Base-by-base conservation (phyloP, 2,797 vertebrate genomes). In the Nyctibius grandis region DNA sequence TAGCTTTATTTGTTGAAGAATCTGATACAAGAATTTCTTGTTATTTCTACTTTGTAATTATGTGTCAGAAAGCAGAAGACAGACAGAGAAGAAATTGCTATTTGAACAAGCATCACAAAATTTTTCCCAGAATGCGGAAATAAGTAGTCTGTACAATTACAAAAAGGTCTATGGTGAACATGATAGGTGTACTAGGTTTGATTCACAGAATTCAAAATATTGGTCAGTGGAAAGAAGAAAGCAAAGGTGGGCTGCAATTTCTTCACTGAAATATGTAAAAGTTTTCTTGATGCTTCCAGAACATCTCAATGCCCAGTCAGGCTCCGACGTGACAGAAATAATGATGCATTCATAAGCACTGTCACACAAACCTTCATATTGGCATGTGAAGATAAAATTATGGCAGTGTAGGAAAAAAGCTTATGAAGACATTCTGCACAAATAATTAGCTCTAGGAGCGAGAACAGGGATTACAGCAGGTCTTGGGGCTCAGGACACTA, bases 1-100 rank as follows among this genome's bases (percentile, higher is more conserved):
- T 68, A 63, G 72, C 33, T 95, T 94, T 79, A 94, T 90, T 94
- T 87, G 15, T 48, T 63, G 77, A 94, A 47, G n/a, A 53, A 56
- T 57, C 25, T 85, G 44, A 67, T 67, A 67, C 44, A 86, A 20
- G 59, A 60, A 40, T 77, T 90, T 89, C 21, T 56, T 70, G 1
- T 34, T 91, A 29, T n/a, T 74, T 80, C 26, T 78, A 28, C 9
- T 72, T 83, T 65, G 38, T 80, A 50, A 29, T 48, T 33, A 48
- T 19, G 11, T 26, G 15, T 76, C 42, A 69, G 21, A 73, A 91
- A 95, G 67, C 19, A 86, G 40, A 76, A 91, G n/a, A 57, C 0
- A 40, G 23, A 36, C 11, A 67, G 54, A 77, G 53, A 75, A 85
- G 25, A 78, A 77, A 68, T 6, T 78, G 26, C 23, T 88, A 4